Base-by-base conservation (phyloP, 2,797 vertebrate species). In the Rhodeus uyekii region DNA sequence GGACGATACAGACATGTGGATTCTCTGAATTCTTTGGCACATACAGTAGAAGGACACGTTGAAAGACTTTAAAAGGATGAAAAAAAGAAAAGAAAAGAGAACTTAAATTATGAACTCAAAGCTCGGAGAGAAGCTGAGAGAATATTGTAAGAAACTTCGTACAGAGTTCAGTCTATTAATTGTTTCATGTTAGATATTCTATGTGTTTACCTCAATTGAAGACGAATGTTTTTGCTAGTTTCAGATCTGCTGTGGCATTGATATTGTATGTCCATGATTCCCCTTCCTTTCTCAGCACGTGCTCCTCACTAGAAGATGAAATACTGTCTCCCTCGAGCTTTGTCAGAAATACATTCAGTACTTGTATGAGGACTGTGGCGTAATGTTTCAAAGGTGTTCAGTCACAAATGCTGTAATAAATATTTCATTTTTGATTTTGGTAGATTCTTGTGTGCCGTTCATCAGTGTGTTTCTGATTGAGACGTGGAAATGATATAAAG, bases 161-260 rank as follows among this genome's bases (percentile, higher is more conserved):
- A 98, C 97, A 99, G 97, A 99, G 97, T 98, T 98, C 94, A 91
- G 96, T 99, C 97, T 98, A 98, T 98, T 97, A 98, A 98, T 98
- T 98, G 97, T 99, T 98, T 97, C 97, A 98, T 99, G 97, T 99
- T 99, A 99, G 97, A 99, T 99, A 99, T 99, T 99, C 96, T 98
- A 98, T 99, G 98, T 99, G 97, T 99, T 99, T 99, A 99, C 98
- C 98, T 99, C 97, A 99, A 99, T 97, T 98, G 96, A 99, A 98
- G 96, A 98, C 97, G 97, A 99, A 99, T 98, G 97, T 99, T 99
- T 95, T 98, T 99, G 97, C 97, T 99, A 98, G 98, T 99, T 99
- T 97, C 97, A 98, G 97, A 99, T 98, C 97, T 99, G 97, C 98
- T 99, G 98, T 99, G 98, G 97, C 97, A 98, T 98, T 98, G 98